Evolutionary conservation across 2,888 invertebrate genomes (phyloP).

Genomic region (Diaperis boleti): DNA sequence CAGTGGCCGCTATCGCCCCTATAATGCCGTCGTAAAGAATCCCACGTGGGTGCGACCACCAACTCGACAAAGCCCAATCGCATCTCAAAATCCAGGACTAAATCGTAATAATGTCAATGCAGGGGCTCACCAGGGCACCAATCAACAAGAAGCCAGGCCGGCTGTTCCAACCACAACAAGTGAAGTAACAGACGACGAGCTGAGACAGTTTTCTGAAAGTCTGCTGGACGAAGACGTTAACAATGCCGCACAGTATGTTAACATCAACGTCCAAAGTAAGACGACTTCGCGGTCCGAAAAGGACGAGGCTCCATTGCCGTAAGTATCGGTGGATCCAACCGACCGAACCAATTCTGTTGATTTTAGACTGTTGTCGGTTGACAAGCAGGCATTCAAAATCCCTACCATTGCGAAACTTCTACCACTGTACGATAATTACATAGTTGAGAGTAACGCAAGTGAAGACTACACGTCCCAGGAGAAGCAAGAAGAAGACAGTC

Average conservation of each 20-base stretch:
- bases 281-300: conserved; percentile 76
- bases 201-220: conserved; percentile 78
- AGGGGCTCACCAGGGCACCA: conserved; percentile 14
- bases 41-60: conserved; percentile 36
- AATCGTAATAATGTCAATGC: conserved; percentile 11
- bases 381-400: conserved; percentile 74
- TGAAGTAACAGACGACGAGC: conserved; percentile 58
- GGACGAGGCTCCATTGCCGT: conserved; percentile 84
- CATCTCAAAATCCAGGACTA: conserved; percentile 4
- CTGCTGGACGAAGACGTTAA: conserved; percentile 79
- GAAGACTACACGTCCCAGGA: conserved; percentile 84
- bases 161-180: conserved; percentile 18
- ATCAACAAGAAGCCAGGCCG: background rate
- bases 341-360: background rate
- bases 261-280: conserved; percentile 80
- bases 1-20: conserved; percentile 18
- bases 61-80: background rate
- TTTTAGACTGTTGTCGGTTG: conserved; percentile 76
- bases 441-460: conserved; percentile 77
- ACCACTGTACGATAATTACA: conserved; percentile 87
- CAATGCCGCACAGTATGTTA: conserved; percentile 79
- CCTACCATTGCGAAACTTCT: conserved; percentile 81
- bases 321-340: conserved; percentile 63
- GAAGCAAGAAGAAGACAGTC: conserved; percentile 81
- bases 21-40: conserved; percentile 14